Conservation (phyloP, 2,113 vertebrate species). For the Apteryx mantelli region DNA sequence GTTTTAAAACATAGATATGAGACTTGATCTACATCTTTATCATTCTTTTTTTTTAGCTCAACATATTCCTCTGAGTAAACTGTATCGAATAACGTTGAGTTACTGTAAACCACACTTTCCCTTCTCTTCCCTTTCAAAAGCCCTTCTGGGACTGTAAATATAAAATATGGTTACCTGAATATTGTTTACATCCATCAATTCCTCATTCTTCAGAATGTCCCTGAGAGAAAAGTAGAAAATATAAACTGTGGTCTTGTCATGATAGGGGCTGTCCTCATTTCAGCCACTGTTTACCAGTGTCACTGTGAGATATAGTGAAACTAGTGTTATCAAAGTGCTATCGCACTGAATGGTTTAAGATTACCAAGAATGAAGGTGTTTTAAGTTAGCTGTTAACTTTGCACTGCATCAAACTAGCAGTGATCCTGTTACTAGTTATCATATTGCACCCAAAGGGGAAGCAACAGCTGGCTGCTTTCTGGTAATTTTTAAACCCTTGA, state of each 20-base stretch:
- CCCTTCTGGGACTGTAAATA: slow-evolving; percentile 3
- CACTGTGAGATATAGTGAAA: not conserved
- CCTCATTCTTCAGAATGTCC: not conserved
- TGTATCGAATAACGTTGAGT: not conserved
- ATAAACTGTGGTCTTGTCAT: slow-evolving; percentile 1
- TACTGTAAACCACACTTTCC: not conserved
- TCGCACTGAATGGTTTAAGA: not conserved
- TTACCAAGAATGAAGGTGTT: not conserved
- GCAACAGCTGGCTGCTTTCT: not conserved
- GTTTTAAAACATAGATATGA: not conserved
- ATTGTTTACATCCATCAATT: slow-evolving; percentile 54
- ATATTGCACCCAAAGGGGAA: not conserved
- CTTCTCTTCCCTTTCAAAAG: not conserved
- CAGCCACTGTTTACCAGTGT: not conserved
- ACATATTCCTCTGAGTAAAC: not conserved
- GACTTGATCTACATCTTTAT: not conserved
- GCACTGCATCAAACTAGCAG: not conserved
- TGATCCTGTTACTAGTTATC: not conserved
- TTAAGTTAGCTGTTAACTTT: not conserved
- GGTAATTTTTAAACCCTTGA: not conserved
- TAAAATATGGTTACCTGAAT: slow-evolving; percentile 12
- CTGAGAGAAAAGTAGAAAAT: slow-evolving; percentile 9
- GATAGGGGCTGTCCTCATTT: not conserved
- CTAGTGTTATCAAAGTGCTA: not conserved
- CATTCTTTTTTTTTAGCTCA: not conserved